Evolutionary conservation across 2,888 invertebrate genomes (phyloP).

Genomic region (Ditylenchus weischeri): DNA sequence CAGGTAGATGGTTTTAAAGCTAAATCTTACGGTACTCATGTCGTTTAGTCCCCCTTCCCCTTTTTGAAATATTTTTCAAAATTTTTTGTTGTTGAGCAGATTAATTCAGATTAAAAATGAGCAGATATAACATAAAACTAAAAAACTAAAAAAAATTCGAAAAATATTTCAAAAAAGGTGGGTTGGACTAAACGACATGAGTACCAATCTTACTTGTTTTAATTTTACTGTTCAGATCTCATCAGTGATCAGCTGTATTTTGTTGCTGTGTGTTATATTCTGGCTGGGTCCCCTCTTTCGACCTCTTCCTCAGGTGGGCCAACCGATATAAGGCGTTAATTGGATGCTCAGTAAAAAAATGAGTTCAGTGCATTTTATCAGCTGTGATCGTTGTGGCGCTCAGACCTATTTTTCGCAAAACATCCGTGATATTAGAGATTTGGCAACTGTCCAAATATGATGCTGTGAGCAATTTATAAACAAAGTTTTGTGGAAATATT

Average conservation of each 20-base stretch:
- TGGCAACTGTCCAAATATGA: constrained; percentile 77
- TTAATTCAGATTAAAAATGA: no score
- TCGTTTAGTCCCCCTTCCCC: no score
- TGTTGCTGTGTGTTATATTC: constrained; percentile 73
- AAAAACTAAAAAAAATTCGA: no score
- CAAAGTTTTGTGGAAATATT: constrained; percentile 69
- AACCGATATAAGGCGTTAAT: background rate
- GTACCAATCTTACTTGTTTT: no score
- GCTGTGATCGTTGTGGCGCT: constrained; percentile 60
- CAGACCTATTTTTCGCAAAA: constrained; percentile 65
- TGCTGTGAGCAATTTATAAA: constrained; percentile 60
- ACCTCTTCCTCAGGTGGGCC: constrained; percentile 70
- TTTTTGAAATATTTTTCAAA: no score
- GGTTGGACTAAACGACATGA: no score
- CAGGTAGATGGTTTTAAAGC: constrained; percentile 68
- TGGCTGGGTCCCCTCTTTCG: constrained; percentile 85
- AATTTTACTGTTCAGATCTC: background rate
- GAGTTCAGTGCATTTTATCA: constrained; percentile 59
- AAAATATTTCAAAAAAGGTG: no score
- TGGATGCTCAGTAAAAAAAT: background rate
- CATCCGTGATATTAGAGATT: constrained; percentile 69
- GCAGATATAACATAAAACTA: no score
- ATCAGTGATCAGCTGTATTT: constrained; percentile 73
- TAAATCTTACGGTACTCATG: no score
- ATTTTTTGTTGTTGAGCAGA: no score